phyloP scores from a whole-genome alignment of 2,113 vertebrate species.

The Axis porcinus region DNA sequence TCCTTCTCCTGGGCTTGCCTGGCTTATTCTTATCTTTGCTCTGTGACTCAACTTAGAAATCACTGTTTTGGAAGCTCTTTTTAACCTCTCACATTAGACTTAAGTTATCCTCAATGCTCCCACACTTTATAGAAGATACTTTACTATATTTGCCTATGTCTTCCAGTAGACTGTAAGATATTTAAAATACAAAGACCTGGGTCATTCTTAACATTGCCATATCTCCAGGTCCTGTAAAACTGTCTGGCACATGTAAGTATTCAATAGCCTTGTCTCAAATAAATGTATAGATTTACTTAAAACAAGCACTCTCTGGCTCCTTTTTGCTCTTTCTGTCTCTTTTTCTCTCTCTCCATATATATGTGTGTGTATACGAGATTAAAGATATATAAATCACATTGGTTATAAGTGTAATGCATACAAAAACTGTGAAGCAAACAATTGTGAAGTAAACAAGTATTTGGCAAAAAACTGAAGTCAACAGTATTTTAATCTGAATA shows the following conservation, averaged over 20 bases:
- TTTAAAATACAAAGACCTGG: not conserved
- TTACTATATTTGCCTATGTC: not conserved
- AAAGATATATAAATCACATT: not conserved
- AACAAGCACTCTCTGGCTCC: not conserved
- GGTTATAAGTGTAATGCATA: not conserved
- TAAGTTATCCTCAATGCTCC: not conserved
- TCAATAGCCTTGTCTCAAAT: not conserved
- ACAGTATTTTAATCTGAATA: not conserved
- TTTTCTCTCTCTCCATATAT: not conserved
- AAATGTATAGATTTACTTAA: not conserved
- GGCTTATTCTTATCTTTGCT: not conserved
- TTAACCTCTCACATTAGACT: not conserved
- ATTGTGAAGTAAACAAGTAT: not conserved
- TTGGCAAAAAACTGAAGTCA: not conserved
- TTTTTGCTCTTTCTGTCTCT: not conserved
- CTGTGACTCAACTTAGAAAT: not conserved
- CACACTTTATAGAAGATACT: not conserved
- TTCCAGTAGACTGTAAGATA: not conserved
- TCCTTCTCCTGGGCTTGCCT: not conserved
- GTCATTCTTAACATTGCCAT: not conserved
- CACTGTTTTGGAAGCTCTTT: not conserved
- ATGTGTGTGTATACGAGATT: not conserved
- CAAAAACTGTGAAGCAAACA: not conserved
- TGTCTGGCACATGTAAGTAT: not conserved
- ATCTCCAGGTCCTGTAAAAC: not conserved